Percentiles rank a stretch among this genome's conserved stretches.
These are phyloP conservation scores for Umimayanthus chanpuru DNA, from an alignment of 92 coral and sea anemone species.

Conservation along the genomic window DNA sequence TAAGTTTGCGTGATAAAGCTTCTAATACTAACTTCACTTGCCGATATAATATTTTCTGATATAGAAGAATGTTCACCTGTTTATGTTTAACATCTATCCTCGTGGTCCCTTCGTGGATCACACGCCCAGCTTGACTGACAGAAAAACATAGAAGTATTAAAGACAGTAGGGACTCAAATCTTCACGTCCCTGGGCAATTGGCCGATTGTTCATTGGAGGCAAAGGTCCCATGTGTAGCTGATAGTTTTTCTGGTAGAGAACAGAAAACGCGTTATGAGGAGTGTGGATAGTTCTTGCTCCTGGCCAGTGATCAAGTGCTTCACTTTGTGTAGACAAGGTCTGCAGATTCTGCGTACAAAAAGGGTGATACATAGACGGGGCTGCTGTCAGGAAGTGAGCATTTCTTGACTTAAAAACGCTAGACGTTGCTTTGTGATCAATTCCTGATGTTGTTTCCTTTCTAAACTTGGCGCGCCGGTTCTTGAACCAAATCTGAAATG, in stretches of 20 bases:
- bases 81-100: too few relatives aligned
- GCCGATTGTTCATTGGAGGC: neutral
- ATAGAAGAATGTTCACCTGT: neutral
- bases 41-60: neutral
- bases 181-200: neutral
- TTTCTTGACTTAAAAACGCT: neutral
- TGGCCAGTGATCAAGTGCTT: neutral
- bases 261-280: neutral
- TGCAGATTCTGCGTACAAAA: neutral
- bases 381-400: neutral
- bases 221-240: conserved; percentile 1
- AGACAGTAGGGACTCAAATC: neutral
- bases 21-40: neutral
- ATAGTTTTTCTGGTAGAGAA: neutral
- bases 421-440: neutral
- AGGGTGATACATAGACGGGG: neutral
- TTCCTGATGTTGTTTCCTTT: neutral
- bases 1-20: neutral
- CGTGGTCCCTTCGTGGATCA: too few relatives aligned
- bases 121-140: too few relatives aligned
- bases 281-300: neutral
- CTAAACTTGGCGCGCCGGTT: conserved; percentile 44
- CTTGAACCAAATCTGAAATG: conserved; percentile 37
- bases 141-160: neutral
- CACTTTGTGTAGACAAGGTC: neutral